phyloP scores from a whole-genome alignment of 2,113 vertebrate genomes.

The Hyperoodon ampullatus region DNA sequence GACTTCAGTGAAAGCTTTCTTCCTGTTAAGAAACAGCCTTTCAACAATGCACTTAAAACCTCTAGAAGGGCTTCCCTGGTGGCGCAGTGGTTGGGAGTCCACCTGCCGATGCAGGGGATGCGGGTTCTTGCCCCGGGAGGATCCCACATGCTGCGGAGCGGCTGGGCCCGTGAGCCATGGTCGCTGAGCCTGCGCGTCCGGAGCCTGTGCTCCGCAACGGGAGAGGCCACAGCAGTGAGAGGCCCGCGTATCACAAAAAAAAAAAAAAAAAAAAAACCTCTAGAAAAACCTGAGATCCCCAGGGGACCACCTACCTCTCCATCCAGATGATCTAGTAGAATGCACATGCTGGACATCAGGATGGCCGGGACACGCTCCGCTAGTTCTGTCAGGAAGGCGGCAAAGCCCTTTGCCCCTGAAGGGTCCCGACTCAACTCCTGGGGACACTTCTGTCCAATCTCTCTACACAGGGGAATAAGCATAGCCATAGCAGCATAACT shows the following conservation, averaged over 20 bases:
- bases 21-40: slow-evolving; percentile 16
- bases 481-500: not conserved
- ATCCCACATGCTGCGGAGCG: too few relatives aligned
- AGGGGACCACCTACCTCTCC: slow-evolving; percentile 89
- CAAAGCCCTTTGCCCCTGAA: slow-evolving; percentile 90
- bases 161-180: too few relatives aligned
- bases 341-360: slow-evolving; percentile 93
- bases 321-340: slow-evolving; percentile 93
- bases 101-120: too few relatives aligned
- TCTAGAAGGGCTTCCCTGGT: too few relatives aligned
- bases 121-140: too few relatives aligned
- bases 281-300: not conserved
- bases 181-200: too few relatives aligned
- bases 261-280: not conserved
- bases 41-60: not conserved
- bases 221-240: too few relatives aligned
- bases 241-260: too few relatives aligned
- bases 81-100: too few relatives aligned
- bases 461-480: slow-evolving; percentile 84
- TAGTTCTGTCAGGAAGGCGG: slow-evolving; percentile 92
- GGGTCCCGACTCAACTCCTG: slow-evolving; percentile 92
- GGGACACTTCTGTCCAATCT: slow-evolving; percentile 94
- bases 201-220: too few relatives aligned
- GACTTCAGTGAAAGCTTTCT: slow-evolving; percentile 10
- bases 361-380: slow-evolving; percentile 88